Evolutionary conservation across 2,888 invertebrate species (phyloP).

Genomic region (Scelioninae gen. 2): DNA sequence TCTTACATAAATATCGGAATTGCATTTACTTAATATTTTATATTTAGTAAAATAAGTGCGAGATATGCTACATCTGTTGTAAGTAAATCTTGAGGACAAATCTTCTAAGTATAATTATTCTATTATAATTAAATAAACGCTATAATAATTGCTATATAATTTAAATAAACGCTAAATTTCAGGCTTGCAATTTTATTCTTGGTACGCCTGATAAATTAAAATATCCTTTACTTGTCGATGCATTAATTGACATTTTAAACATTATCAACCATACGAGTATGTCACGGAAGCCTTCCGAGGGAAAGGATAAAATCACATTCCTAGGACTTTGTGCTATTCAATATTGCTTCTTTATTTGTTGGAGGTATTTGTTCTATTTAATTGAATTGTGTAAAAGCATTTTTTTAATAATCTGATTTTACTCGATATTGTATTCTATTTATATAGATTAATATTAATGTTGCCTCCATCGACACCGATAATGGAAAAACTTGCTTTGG

Average conservation of each 20-base stretch:
- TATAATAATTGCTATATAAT: background rate
- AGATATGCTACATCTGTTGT: too few species aligned
- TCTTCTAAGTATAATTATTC: too few species aligned
- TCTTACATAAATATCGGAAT: too few species aligned
- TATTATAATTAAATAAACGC: too few species aligned
- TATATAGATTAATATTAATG: conserved; percentile 83
- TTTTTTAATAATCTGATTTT: too few species aligned
- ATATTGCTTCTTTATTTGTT: conserved; percentile 91
- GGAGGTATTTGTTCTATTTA: conserved; percentile 78
- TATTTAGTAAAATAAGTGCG: too few species aligned
- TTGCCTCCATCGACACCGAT: conserved; percentile 93
- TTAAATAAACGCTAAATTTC: conserved; percentile 14
- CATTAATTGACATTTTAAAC: conserved; percentile 88
- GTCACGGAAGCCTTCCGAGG: conserved; percentile 67
- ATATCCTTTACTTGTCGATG: conserved; percentile 90
- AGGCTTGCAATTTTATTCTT: conserved; percentile 94
- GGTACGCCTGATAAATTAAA: conserved; percentile 94
- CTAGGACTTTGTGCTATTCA: conserved; percentile 89
- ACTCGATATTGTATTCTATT: background rate
- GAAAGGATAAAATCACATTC: conserved; percentile 75
- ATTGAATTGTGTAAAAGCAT: too few species aligned
- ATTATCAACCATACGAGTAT: conserved; percentile 82
- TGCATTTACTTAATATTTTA: too few species aligned
- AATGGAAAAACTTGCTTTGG: conserved; percentile 86
- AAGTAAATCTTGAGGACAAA: too few species aligned